Percentiles rank a stretch among this genome's conserved stretches.
Evolutionary conservation across 2,113 vertebrate genomes (phyloP).

Genomic region (Brienomyrus brachyistius): DNA sequence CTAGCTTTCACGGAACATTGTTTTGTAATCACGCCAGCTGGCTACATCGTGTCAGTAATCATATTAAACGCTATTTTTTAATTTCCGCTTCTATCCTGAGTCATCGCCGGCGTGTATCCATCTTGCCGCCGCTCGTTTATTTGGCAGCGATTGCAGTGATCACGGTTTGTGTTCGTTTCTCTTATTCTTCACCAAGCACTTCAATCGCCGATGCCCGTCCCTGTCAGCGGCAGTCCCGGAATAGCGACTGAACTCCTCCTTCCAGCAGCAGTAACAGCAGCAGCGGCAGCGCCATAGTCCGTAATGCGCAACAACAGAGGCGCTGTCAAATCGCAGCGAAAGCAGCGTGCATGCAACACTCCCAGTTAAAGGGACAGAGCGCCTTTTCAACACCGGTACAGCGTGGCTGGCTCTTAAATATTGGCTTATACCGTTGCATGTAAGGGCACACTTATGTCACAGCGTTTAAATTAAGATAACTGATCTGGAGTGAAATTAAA

Average conservation of each 20-base stretch:
- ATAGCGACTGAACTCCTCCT: constrained; percentile 23
- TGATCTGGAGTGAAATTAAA: neutral
- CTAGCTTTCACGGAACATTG: constrained; percentile 26
- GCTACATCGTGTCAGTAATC: constrained; percentile 26
- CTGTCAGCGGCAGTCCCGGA: constrained; percentile 18
- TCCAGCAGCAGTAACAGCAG: constrained; percentile 14
- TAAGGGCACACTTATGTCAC: neutral
- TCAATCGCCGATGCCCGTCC: neutral
- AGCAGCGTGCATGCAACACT: constrained; percentile 11
- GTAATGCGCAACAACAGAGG: constrained; percentile 26
- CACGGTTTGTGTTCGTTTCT: neutral
- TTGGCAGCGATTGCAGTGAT: neutral
- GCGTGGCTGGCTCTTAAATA: neutral
- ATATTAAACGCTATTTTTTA: constrained; percentile 9
- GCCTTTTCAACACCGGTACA: neutral
- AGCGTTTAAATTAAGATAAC: neutral
- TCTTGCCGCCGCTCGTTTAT: neutral
- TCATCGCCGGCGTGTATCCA: neutral
- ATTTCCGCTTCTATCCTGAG: neutral
- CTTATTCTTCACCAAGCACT: neutral
- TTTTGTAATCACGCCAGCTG: constrained; percentile 23
- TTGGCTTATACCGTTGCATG: neutral
- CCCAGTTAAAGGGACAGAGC: constrained; percentile 34
- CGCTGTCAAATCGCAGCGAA: constrained; percentile 38
- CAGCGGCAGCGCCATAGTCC: constrained; percentile 23